Percentiles rank a stretch among this genome's conserved stretches.
phyloP scores from a whole-genome alignment of 2,113 vertebrate species.

The Xiphorhynchus elegans region DNA sequence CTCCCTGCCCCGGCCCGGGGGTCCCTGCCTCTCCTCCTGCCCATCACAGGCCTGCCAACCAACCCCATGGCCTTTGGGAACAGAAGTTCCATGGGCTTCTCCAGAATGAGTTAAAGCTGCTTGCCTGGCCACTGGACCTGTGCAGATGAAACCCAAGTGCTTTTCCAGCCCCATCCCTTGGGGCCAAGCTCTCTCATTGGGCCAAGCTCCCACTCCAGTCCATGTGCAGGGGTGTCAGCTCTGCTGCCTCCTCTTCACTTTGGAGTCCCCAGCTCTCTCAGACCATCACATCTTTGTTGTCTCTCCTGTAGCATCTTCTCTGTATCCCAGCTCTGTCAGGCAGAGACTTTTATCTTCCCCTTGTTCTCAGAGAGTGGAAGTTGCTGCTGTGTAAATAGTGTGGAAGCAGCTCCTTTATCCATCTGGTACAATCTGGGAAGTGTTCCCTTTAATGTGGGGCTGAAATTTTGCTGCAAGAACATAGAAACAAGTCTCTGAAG shows the following conservation, averaged over 20 bases:
- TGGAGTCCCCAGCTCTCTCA: background rate
- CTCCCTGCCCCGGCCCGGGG: too few species aligned
- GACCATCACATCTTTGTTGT: background rate
- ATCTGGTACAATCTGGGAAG: background rate
- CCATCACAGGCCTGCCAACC: background rate
- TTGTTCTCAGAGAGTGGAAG: background rate
- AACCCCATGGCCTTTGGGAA: background rate
- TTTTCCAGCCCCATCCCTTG: background rate
- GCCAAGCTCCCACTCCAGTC: background rate
- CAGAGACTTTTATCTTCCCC: background rate
- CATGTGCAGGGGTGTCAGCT: background rate
- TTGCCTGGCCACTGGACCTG: background rate
- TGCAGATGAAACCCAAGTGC: background rate
- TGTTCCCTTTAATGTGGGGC: background rate
- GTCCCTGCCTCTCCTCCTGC: background rate
- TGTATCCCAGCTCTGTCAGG: background rate
- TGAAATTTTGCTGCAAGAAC: background rate
- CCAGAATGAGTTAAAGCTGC: background rate
- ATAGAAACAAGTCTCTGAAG: background rate
- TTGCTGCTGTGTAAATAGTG: background rate
- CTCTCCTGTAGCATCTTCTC: background rate
- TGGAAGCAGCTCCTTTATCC: background rate
- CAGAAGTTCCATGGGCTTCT: background rate
- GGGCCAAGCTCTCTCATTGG: background rate
- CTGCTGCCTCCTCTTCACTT: background rate